A percentile compares a stretch with the other conserved stretches of the same genome.
phyloP scores from a whole-genome alignment of 2,113 vertebrate species.

The Bothrops jararaca region DNA sequence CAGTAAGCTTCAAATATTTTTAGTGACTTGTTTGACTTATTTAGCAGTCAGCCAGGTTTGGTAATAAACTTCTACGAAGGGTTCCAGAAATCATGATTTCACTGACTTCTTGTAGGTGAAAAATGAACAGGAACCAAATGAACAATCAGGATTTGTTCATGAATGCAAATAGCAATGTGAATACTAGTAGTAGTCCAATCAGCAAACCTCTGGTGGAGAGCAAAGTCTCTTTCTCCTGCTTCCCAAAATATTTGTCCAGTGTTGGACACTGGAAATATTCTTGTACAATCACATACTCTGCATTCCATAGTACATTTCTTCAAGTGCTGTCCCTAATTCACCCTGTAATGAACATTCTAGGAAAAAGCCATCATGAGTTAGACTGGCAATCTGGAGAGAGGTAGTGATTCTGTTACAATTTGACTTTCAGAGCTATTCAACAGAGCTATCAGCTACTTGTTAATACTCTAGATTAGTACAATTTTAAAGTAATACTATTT shows the following conservation, averaged over 20 bases:
- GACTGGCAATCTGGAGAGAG: neutral
- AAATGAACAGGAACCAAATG: neutral
- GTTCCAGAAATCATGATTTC: neutral
- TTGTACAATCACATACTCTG: neutral
- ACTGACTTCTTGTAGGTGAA: neutral
- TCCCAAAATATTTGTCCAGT: neutral
- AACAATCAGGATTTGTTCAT: neutral
- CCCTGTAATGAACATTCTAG: neutral
- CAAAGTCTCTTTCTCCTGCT: neutral
- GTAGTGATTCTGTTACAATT: neutral
- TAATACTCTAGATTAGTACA: neutral
- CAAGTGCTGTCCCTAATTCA: neutral
- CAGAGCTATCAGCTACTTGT: neutral
- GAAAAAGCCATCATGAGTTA: neutral
- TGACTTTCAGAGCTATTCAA: neutral
- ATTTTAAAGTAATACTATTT: neutral
- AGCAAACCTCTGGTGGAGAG: neutral
- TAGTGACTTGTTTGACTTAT: neutral
- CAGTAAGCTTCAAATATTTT: conserved; percentile 34
- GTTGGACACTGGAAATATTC: neutral
- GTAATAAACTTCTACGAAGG: neutral
- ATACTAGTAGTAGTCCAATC: neutral
- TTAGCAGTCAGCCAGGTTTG: neutral
- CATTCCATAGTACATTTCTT: neutral
- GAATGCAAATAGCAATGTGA: neutral